These are phyloP conservation scores for human DNA, from an alignment of 2,113 vertebrate genomes.

Conservation along the genomic window DNA sequence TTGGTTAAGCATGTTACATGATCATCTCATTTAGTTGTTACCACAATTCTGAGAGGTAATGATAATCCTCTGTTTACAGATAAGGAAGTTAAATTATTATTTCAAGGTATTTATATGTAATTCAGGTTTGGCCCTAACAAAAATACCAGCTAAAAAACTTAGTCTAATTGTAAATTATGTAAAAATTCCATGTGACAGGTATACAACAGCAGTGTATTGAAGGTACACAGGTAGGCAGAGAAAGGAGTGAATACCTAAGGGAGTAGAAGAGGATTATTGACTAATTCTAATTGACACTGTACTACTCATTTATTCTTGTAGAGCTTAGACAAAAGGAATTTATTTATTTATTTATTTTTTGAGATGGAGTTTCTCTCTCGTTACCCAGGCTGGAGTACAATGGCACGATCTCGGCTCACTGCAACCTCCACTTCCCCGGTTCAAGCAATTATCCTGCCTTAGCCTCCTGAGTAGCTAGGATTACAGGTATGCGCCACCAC, in stretches of 20 bases:
- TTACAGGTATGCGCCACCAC: too few relatives aligned
- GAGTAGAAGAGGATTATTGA: neutral
- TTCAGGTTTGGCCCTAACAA: neutral
- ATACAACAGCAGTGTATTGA: neutral
- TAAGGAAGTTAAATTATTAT: conserved; percentile 14
- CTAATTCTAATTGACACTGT: neutral
- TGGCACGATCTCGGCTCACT: too few relatives aligned
- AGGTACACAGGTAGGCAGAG: neutral
- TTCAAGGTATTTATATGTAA: neutral
- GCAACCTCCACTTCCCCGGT: too few relatives aligned
- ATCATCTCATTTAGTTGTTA: neutral
- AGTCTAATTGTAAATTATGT: neutral
- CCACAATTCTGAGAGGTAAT: neutral
- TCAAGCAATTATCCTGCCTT: too few relatives aligned
- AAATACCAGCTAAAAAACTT: neutral
- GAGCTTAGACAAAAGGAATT: conserved; percentile 20
- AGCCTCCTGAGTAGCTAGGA: too few relatives aligned
- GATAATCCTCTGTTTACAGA: neutral
- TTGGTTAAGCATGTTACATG: neutral
- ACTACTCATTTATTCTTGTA: neutral
- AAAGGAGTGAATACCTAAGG: neutral
- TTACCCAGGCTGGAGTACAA: too few relatives aligned
- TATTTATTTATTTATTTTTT: neutral
- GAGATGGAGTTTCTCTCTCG: too few relatives aligned
- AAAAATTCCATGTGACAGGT: neutral